Conservation (phyloP, 2,888 invertebrate species). For the Harpalus rubripes region DNA sequence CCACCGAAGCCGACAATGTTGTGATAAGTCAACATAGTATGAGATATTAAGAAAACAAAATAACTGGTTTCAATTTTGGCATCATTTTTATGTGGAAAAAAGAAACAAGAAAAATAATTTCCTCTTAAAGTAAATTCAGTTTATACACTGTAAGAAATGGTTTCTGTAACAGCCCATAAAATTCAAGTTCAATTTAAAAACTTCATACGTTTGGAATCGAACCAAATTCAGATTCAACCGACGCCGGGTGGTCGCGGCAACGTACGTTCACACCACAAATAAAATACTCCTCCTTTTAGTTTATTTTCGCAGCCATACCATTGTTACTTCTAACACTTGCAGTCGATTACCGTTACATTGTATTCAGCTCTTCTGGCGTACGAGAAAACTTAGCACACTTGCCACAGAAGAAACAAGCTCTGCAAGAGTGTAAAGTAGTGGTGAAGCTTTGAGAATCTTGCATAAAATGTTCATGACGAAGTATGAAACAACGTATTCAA, state of each 20-base stretch:
- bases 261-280: slow-evolving; percentile 10
- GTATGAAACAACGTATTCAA: slow-evolving; percentile 6
- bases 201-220: slow-evolving; percentile 12
- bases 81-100: too few species aligned
- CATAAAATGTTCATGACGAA: background rate
- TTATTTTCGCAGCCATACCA: slow-evolving; percentile 11
- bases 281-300: background rate
- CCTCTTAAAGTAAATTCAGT: background rate
- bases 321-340: slow-evolving; percentile 23
- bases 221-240: background rate
- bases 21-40: too few species aligned
- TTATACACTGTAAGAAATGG: background rate
- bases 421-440: background rate
- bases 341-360: slow-evolving; percentile 30
- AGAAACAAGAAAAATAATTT: too few species aligned
- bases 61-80: too few species aligned
- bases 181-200: background rate
- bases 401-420: background rate
- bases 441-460: background rate
- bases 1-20: too few species aligned
- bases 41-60: too few species aligned
- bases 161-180: background rate
- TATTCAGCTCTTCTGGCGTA: background rate
- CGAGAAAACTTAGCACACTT: background rate
- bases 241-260: background rate